Conservation (phyloP, 2,888 invertebrate species). For the Macrostomum cliftonense region DNA sequence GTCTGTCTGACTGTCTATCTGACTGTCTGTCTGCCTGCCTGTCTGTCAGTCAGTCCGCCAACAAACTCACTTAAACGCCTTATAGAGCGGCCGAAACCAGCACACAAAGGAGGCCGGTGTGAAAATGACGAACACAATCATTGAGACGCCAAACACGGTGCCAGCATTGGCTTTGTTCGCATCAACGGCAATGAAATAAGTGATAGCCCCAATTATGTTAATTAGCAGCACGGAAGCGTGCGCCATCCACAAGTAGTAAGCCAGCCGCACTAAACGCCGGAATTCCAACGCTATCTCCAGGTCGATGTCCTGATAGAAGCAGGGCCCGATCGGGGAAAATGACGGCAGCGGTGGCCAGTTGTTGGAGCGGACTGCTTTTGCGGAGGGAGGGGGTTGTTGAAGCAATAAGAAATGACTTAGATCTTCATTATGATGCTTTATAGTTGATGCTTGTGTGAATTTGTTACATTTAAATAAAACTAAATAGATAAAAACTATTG, state of each 20-base stretch:
- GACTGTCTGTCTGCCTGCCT: too few species aligned
- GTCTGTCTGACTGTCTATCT: too few species aligned
- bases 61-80: slow-evolving; percentile 59
- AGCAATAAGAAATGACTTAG: too few species aligned
- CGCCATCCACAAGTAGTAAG: slow-evolving; percentile 80
- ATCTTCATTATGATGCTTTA: too few species aligned
- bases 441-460: too few species aligned
- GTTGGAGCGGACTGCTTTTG: slow-evolving; percentile 50
- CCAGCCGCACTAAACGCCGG: slow-evolving; percentile 75
- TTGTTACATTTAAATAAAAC: too few species aligned
- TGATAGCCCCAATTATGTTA: slow-evolving; percentile 49
- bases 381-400: too few species aligned
- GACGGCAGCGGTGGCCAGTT: slow-evolving; percentile 96
- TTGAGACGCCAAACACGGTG: slow-evolving; percentile 62
- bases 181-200: slow-evolving; percentile 47
- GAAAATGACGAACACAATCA: slow-evolving; percentile 70
- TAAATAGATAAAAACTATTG: too few species aligned
- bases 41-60: too few species aligned
- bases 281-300: slow-evolving; percentile 94
- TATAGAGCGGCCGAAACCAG: slow-evolving; percentile 97
- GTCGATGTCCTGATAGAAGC: slow-evolving; percentile 97
- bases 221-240: slow-evolving; percentile 4
- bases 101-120: slow-evolving; percentile 92
- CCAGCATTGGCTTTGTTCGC: slow-evolving; percentile 31
- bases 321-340: slow-evolving; percentile 65